Base-by-base conservation (phyloP, 2,888 invertebrate genomes). In the Octodonta nipae region DNA sequence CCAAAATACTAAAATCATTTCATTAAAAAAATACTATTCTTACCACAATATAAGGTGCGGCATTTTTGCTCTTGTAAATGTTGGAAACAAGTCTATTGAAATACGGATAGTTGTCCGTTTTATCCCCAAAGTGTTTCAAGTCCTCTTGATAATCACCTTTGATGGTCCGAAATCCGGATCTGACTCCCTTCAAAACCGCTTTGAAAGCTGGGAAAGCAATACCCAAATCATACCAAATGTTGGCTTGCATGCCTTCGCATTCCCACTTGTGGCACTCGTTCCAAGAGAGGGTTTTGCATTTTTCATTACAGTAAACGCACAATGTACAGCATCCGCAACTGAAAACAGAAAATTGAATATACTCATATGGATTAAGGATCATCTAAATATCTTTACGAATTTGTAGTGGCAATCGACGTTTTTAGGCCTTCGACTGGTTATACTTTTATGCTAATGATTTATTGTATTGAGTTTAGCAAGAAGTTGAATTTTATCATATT, bases 121-220 rank as follows among this genome's bases (percentile, higher is more conserved):
- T 45, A 37, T 60, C 55, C 15, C 65, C 60, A 13, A 58, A 61
- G 16, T 58, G 49, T 50, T 65, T 64, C 42, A 66, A 56, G 5
- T 61, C 47, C 1, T 64, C 49, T 32, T 57, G 52, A 40, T 64
- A 62, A 1, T 60, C 54, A 5, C 47, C 43, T 6, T 60, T 43
- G 38, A 67, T 64, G 16, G 54, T 52, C 1, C 45, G 42, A 44
- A 69, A 66, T 2, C 52, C 52, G 3, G 50, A 48, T 32, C 41
- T 33, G 3, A 54, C 45, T 5, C 58, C 60, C 51, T 71, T 66
- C 5, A 86, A 54, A 13, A 85, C 61, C 2, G 77, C 73, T 55
- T 70, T 70, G 51, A 83, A 63, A n/a, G 80, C 85, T 35, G 84
- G 69, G 58, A 84, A 83, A 1, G 76, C 79, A 37, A 87, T 77